phyloP scores from a whole-genome alignment of 2,888 invertebrate genomes.

The Acanthococcus lagerstroemiae region DNA sequence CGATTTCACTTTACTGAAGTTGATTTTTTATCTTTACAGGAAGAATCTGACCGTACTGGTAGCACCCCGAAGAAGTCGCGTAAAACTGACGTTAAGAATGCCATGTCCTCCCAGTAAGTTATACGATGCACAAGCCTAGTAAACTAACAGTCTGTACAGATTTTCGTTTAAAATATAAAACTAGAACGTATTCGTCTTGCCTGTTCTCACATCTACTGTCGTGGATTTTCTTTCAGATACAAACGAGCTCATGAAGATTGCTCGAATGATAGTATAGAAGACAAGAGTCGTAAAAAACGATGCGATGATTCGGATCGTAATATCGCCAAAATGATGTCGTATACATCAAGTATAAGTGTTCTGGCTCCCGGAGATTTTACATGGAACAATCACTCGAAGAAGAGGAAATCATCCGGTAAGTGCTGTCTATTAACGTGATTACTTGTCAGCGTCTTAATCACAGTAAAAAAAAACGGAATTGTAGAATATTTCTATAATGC shows the following conservation, averaged over 20 bases:
- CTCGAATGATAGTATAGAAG: slow-evolving; percentile 17
- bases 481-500: no score
- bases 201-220: neutral
- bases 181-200: no score
- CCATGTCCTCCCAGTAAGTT: slow-evolving; percentile 2
- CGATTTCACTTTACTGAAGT: no score
- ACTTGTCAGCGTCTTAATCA: neutral
- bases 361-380: slow-evolving; percentile 5
- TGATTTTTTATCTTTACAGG: no score
- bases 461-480: no score
- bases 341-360: slow-evolving; percentile 16
- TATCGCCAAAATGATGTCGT: slow-evolving; percentile 18
- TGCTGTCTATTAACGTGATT: no score
- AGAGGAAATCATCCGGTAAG: slow-evolving; percentile 18
- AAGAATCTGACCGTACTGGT: slow-evolving; percentile 14
- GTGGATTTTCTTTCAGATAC: neutral
- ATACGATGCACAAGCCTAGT: no score
- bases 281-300: slow-evolving; percentile 8
- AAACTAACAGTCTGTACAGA: no score
- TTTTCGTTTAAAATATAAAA: no score
- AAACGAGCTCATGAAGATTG: slow-evolving; percentile 23
- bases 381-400: slow-evolving; percentile 16
- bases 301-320: slow-evolving; percentile 17
- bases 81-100: slow-evolving; percentile 13
- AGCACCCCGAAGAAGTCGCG: slow-evolving; percentile 24